Evolutionary conservation across 2,797 vertebrate genomes (phyloP).

Genomic region (Gobio occitaniae): DNA sequence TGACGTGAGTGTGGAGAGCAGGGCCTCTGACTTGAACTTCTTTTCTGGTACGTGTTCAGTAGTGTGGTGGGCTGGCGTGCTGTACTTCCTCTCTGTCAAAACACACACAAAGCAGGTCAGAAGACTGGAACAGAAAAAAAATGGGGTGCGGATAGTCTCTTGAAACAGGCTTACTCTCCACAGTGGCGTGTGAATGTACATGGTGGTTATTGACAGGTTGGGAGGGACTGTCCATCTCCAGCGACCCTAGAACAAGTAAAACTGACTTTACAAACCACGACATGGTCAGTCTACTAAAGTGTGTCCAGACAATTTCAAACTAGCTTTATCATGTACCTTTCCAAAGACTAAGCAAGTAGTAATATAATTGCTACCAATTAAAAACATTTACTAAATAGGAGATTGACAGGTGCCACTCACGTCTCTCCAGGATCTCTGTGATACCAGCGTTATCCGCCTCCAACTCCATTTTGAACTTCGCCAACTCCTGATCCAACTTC

Average conservation of each 20-base stretch:
- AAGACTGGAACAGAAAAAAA: not conserved
- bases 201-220: conserved; percentile 99
- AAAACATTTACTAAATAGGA: not conserved
- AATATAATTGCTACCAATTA: not conserved
- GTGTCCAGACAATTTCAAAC: not conserved
- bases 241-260: conserved; percentile 80
- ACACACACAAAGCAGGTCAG: conserved; percentile 4
- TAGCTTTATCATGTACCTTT: not conserved
- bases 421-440: conserved; percentile 96
- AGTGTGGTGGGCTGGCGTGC: conserved; percentile 88
- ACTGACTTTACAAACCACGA: not conserved
- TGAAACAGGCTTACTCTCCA: conserved; percentile 88
- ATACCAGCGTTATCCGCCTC: conserved; percentile 99
- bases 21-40: conserved; percentile 99
- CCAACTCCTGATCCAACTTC: conserved; percentile 97
- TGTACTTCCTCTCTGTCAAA: conserved; percentile 95
- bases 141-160: not conserved
- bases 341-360: no score
- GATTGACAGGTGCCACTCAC: conserved; percentile 77
- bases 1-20: conserved; percentile 95
- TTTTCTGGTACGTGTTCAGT: conserved; percentile 96
- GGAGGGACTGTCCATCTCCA: conserved; percentile 97
- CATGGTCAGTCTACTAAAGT: not conserved
- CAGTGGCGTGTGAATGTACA: conserved; percentile 89
- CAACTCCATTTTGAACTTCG: conserved; percentile 99